Conservation (phyloP, 1,140 invertebrate genomes). For the Acromyrmex echinatior region DNA sequence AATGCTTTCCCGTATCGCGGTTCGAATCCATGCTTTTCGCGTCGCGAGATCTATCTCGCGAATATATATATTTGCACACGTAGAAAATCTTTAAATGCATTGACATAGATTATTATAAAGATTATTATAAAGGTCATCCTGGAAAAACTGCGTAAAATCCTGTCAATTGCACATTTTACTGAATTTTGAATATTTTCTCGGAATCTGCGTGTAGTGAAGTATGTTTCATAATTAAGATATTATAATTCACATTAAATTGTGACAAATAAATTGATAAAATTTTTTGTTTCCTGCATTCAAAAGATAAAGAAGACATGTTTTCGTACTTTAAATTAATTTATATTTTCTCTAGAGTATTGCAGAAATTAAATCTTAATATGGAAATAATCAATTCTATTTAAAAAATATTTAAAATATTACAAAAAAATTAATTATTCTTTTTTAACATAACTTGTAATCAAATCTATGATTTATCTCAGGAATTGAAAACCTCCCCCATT, state of each 20-base stretch:
- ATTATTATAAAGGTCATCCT: background rate
- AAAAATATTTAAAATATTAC: slow-evolving; percentile 1
- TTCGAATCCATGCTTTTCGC: slow-evolving; percentile 34
- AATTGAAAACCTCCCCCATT: background rate
- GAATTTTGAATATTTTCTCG: background rate
- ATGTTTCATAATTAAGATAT: background rate
- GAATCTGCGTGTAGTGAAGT: background rate
- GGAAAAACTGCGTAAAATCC: background rate
- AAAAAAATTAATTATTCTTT: background rate
- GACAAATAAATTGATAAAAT: background rate
- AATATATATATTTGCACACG: background rate
- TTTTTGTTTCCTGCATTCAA: background rate
- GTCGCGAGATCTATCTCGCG: slow-evolving; percentile 26
- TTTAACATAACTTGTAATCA: background rate
- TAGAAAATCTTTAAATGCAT: slow-evolving; percentile 17
- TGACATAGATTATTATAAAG: background rate
- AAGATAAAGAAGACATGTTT: background rate
- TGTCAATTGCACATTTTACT: background rate
- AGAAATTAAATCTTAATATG: background rate
- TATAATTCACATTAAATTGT: background rate
- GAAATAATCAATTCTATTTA: background rate
- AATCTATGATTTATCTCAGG: background rate
- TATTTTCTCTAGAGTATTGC: background rate
- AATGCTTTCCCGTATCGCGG: slow-evolving; percentile 12
- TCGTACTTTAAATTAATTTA: background rate